Conservation (phyloP, 2,797 vertebrate genomes). For the Anguilla anguilla region DNA sequence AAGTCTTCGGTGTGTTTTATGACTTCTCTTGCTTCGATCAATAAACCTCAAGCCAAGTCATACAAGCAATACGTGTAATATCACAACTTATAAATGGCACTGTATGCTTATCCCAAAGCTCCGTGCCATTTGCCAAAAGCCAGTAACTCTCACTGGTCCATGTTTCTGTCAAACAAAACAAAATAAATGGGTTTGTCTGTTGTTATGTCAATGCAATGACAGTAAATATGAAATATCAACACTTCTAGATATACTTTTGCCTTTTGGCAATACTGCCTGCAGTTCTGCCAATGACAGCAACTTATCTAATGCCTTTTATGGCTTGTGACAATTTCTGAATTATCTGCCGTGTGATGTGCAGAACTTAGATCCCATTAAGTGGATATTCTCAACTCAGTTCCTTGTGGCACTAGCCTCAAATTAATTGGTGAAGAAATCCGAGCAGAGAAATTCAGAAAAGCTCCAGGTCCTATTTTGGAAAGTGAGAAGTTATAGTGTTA, state of each 20-base stretch:
- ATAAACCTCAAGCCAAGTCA: not conserved
- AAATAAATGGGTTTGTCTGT: not conserved
- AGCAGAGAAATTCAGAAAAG: not conserved
- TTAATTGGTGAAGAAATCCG: not conserved
- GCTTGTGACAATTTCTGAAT: not conserved
- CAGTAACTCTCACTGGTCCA: not conserved
- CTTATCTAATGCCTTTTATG: not conserved
- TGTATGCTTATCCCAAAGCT: not conserved
- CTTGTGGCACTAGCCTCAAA: not conserved
- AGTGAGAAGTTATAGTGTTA: not conserved
- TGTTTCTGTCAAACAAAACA: not conserved
- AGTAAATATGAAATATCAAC: slow-evolving; percentile 2
- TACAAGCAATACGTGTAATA: not conserved
- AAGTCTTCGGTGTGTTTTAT: not conserved
- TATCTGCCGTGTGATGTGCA: not conserved
- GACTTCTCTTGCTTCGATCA: not conserved
- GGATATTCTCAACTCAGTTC: not conserved
- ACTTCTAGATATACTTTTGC: not conserved
- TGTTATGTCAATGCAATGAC: not conserved
- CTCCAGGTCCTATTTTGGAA: not conserved
- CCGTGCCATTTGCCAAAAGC: not conserved
- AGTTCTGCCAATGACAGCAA: not conserved
- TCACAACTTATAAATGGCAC: not conserved
- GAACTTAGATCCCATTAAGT: not conserved
- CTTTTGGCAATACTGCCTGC: not conserved